Conservation (phyloP, 2,888 invertebrate species). For the Drosophila hamatofila region DNA sequence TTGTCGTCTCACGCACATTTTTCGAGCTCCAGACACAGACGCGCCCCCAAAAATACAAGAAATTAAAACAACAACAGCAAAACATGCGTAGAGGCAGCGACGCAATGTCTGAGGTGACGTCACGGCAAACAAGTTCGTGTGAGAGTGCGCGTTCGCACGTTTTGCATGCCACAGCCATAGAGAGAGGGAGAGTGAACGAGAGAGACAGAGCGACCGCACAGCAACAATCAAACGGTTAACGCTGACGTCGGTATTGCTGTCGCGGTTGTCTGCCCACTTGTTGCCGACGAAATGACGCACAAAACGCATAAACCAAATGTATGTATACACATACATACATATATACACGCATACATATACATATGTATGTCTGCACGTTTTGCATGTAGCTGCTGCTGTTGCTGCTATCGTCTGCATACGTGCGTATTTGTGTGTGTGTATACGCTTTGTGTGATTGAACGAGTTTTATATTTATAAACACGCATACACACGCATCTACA, state of each 20-base stretch:
- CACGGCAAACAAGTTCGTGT: conserved; percentile 49
- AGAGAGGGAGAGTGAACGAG: conserved; percentile 1
- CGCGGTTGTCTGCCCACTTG: conserved; percentile 64
- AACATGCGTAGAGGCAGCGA: conserved; percentile 53
- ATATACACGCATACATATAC: neutral
- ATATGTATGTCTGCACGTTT: conserved; percentile 11
- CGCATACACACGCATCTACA: conserved; percentile 31
- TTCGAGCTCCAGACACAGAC: conserved; percentile 47
- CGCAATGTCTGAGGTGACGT: conserved; percentile 49
- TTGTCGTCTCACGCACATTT: conserved; percentile 24
- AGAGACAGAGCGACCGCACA: conserved; percentile 16
- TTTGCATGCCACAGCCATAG: conserved; percentile 10
- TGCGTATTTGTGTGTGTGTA: conserved; percentile 30
- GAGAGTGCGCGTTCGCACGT: conserved; percentile 22
- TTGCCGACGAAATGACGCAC: conserved; percentile 69
- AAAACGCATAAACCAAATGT: conserved; percentile 63
- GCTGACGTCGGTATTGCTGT: conserved; percentile 16
- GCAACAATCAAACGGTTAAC: conserved; percentile 28
- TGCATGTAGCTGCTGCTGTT: conserved; percentile 33
- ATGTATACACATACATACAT: neutral
- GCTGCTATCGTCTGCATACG: conserved; percentile 32
- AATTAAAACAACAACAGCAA: conserved; percentile 14
- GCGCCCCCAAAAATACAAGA: conserved; percentile 52
- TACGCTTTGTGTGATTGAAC: conserved; percentile 63
- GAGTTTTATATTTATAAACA: conserved; percentile 60